Evolutionary conservation across 2,797 vertebrate genomes (phyloP).

Genomic region (Hemibagrus guttatus): DNA sequence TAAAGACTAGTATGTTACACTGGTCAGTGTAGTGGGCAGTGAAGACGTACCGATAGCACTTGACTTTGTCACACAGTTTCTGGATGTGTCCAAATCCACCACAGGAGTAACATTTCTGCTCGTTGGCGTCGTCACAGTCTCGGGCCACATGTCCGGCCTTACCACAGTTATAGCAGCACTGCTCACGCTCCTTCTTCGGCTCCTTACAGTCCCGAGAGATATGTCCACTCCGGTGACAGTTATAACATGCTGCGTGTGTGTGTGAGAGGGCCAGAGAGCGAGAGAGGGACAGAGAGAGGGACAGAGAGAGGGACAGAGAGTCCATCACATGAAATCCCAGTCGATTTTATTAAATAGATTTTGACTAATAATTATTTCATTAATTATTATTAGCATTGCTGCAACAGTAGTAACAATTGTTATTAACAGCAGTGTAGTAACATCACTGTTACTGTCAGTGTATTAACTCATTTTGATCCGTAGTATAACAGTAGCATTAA

Average conservation of each 20-base stretch:
- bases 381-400: not conserved
- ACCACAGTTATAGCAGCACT: slow-evolving; percentile 97
- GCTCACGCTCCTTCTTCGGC: slow-evolving; percentile 95
- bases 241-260: slow-evolving; percentile 90
- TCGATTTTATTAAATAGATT: not conserved
- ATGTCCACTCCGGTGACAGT: slow-evolving; percentile 96
- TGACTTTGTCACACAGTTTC: slow-evolving; percentile 97
- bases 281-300: not conserved
- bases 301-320: not conserved
- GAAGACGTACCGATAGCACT: slow-evolving; percentile 90
- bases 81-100: slow-evolving; percentile 97
- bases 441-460: not conserved
- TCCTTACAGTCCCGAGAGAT: slow-evolving; percentile 99
- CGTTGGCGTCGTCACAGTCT: slow-evolving; percentile 93
- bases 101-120: slow-evolving; percentile 99
- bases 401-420: not conserved
- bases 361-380: not conserved
- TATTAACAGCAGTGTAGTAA: not conserved
- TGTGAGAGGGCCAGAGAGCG: slow-evolving; percentile 22
- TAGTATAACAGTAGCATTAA: too few species aligned
- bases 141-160: slow-evolving; percentile 96
- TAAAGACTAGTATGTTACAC: not conserved
- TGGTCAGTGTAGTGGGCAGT: too few species aligned
- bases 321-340: too few species aligned
- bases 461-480: not conserved